Percentiles rank a stretch among this genome's conserved stretches.
phyloP scores from a whole-genome alignment of 2,113 vertebrate species.

The Bambusicola thoracicus region DNA sequence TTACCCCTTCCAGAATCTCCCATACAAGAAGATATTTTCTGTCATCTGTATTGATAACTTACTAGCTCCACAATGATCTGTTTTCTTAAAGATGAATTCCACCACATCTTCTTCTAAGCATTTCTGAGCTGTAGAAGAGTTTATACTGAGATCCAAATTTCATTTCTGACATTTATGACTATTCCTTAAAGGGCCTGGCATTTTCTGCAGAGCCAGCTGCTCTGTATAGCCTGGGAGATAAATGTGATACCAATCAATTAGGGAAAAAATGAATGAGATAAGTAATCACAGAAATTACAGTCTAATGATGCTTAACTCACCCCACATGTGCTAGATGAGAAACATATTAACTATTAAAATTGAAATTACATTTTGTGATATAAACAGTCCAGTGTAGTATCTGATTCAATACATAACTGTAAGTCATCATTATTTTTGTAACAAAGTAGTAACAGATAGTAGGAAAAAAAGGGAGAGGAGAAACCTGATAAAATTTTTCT shows the following conservation, averaged over 20 bases:
- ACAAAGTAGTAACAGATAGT: neutral
- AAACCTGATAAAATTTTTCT: neutral
- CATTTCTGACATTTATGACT: conserved; percentile 41
- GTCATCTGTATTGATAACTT: neutral
- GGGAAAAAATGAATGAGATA: neutral
- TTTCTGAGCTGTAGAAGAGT: neutral
- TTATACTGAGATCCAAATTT: conserved; percentile 7
- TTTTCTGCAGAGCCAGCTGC: conserved; percentile 5
- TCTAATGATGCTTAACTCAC: neutral
- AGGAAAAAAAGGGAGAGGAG: neutral
- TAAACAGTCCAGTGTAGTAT: neutral
- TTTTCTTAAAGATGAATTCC: conserved; percentile 9
- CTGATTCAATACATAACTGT: neutral
- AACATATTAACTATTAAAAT: neutral
- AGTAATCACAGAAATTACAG: neutral
- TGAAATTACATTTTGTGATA: neutral
- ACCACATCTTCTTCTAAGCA: neutral
- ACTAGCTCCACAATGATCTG: neutral
- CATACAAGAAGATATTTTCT: neutral
- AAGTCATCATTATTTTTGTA: neutral
- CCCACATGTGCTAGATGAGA: neutral
- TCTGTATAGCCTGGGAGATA: conserved; percentile 8
- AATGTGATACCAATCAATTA: neutral
- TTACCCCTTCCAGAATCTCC: neutral
- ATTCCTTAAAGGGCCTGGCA: conserved; percentile 37